phyloP scores from a whole-genome alignment of 2,888 invertebrate genomes.

The Koerneria pararmatus region DNA sequence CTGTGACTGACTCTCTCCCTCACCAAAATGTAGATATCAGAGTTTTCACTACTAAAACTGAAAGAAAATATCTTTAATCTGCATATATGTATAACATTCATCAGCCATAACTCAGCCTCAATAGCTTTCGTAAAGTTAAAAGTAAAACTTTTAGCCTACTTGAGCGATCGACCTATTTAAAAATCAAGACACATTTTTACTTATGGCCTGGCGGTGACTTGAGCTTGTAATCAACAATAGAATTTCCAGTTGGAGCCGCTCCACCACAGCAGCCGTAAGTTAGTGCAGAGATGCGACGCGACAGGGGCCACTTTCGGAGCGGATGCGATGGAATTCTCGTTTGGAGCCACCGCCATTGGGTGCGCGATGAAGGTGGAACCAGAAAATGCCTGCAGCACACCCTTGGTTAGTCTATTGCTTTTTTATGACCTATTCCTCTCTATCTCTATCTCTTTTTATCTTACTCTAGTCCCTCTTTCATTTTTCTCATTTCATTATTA shows the following conservation, averaged over 20 bases:
- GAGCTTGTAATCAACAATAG: neutral
- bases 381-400: constrained; percentile 40
- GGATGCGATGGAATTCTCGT: constrained; percentile 43
- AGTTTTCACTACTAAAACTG: too few species aligned
- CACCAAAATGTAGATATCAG: too few species aligned
- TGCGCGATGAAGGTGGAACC: constrained; percentile 44
- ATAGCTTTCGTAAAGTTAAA: too few species aligned
- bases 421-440: neutral
- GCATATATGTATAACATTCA: too few species aligned
- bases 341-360: constrained; percentile 36
- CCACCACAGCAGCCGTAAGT: neutral
- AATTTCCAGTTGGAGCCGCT: constrained; percentile 15
- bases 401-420: constrained; percentile 30
- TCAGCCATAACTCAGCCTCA: too few species aligned
- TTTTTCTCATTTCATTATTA: neutral
- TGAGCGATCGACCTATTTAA: too few species aligned
- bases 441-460: neutral
- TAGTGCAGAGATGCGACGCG: constrained; percentile 45
- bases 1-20: too few species aligned
- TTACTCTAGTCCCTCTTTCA: neutral
- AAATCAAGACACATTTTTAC: too few species aligned
- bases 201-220: too few species aligned
- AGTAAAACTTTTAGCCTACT: too few species aligned
- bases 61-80: too few species aligned
- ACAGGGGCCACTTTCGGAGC: constrained; percentile 56